Evolutionary conservation across 2,888 invertebrate genomes (phyloP), one percentile per base, ranked within the genome.

Genomic region (Lucinisca nassula): DNA sequence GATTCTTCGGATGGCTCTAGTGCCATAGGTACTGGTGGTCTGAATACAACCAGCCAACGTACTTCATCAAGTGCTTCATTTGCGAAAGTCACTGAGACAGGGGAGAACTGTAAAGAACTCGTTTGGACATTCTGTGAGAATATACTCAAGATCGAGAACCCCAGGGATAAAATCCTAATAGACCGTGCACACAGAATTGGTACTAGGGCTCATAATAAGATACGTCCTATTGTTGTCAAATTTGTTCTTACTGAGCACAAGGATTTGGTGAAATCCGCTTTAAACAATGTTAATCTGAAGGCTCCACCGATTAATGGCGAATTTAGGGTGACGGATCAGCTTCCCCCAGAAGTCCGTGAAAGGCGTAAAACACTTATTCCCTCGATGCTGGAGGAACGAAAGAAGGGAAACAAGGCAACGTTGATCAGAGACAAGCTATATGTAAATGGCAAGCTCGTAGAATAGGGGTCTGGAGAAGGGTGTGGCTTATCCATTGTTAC

Each of bases 401-500:
- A 61, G 4, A 30, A 30, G 8, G 61, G 61, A 4, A 61, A 61
- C 17, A 61, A 30, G 17, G 61, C 61, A 4, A 6, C 6, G 61
- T n/a, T n/a, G n/a, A 30, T 61, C 6, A 2, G 61, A 27, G 61
- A 61, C 30, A 61, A 61, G 30, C 61, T 61, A 1, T 61, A 61
- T 30, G 61, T 61, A 6, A 61, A 61, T 17, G 4, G 27, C 21
- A 61, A 61, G 21, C 17, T 61, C 6, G 30, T 61, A 3, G 61
- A 61, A 61, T 61, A 61, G 61, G 61, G 30, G 30, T 4, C 30
- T 17, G 67, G 40, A 79, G 79, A 67, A 79, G 79, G 27, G 67
- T 45, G 67, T 79, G 79, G 70, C 14, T 32, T 79, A 0, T 67
- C 67, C 27, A 45, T 79, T 24, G 1, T 70, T 27, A 27, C 61